Base-by-base conservation (phyloP, 2,888 invertebrate species). In the Priocnemis perturbator region DNA sequence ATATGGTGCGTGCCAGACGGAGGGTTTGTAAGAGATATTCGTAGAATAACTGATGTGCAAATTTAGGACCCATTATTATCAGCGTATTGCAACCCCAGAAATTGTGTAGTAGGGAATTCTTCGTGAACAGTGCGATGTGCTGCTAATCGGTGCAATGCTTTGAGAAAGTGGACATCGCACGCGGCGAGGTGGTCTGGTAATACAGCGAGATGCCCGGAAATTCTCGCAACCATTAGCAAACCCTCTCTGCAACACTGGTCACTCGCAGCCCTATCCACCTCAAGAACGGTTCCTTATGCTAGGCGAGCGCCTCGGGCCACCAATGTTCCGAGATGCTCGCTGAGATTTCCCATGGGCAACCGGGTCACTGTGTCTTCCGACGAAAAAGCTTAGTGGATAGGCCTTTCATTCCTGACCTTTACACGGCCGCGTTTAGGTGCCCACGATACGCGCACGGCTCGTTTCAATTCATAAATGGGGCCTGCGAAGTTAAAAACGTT, bases 291-390 rank as follows among this genome's bases (percentile, higher is more conserved):
- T 71, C 76, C 69, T 64, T 69, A 65, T 67, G 66, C 66, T 67
- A 67, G 26, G 61, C 67, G 59, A 69, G 57, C 57, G 60, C 74
- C 60, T 58, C 19, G 53, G 52, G 53, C 11, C 45, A 52, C 48
- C 20, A 19, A 64, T 64, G 30, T 44, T 17, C 58, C 19, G 15
- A 37, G 63, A 73, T 65, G 64, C 74, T 76, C 57, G 69, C 60
- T 26, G 66, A 78, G 76, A 78, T 78, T 78, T 78, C 78, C 78
- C 79, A 74, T 65, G 78, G 74, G 79, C 37, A n/a, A 44, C 15
- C 58, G 50, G 58, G 60, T 69, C 67, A 67, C 74, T 61, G 56
- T 66, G 64, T 65, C 55, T 67, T 65, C 58, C 50, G 50, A 53
- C 57, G 37, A 64, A 68, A 68, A 64, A 76, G 48, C 61, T 61